A percentile compares a stretch with the other conserved stretches of the same genome.
phyloP scores from a whole-genome alignment of 1,140 invertebrate species.

The Phymastichus coffea region DNA sequence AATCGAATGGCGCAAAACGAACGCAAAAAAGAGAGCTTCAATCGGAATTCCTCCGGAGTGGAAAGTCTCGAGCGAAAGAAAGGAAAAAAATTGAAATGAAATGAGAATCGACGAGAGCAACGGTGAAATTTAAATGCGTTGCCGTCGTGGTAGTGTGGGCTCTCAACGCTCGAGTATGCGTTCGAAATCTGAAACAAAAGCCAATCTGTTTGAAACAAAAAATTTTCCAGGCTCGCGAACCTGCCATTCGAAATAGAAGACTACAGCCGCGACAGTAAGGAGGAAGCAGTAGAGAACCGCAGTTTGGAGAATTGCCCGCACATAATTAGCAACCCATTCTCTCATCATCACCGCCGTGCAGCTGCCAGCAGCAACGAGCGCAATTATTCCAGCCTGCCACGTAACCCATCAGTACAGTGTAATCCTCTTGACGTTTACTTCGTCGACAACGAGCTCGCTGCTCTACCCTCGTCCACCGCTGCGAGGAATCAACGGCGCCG shows the following conservation, averaged over 20 bases:
- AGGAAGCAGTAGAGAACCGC: slow-evolving; percentile 48
- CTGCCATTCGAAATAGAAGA: slow-evolving; percentile 47
- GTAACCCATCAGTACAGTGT: slow-evolving; percentile 43
- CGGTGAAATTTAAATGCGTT: no score
- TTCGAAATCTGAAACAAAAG: not conserved
- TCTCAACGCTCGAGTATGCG: no score
- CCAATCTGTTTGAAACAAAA: not conserved
- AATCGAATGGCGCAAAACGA: no score
- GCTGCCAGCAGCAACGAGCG: not conserved
- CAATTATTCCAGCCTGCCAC: slow-evolving; percentile 40
- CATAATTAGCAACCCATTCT: slow-evolving; percentile 42
- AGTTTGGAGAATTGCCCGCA: slow-evolving; percentile 42
- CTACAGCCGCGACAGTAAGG: slow-evolving; percentile 38
- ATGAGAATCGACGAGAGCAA: no score
- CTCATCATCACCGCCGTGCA: slow-evolving; percentile 29
- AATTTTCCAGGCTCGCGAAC: slow-evolving; percentile 41
- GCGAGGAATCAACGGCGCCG: not conserved
- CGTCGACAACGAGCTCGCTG: slow-evolving; percentile 41
- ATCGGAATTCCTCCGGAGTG: no score
- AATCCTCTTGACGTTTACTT: slow-evolving; percentile 45
- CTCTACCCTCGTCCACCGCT: no score
- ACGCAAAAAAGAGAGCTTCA: no score
- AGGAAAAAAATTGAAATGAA: no score
- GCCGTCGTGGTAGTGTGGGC: no score
- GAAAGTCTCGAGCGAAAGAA: no score